Evolutionary conservation across 2,797 vertebrate genomes (phyloP), one percentile per base, ranked within the genome.

Genomic region (Apogon talboti): DNA sequence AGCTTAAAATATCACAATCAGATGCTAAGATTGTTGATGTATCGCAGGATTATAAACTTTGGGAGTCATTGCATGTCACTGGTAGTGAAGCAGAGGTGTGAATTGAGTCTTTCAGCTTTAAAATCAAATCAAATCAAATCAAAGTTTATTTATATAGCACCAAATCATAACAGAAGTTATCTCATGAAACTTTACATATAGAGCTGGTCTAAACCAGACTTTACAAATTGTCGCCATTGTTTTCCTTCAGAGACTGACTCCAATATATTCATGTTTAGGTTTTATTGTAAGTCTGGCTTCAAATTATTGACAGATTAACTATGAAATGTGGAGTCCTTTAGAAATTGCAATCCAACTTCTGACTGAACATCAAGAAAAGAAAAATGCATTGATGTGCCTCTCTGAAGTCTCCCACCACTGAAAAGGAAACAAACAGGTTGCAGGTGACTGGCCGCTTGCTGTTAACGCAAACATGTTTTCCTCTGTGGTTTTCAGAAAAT

Each of bases 391-490:
- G 43, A 67, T 74, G 30, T 53, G 7, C 57, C 59, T 70, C 18
- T 77, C 41, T 77, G 30, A 69, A 71, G 66, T 69, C 71, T 54
- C 15, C 55, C 64, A 33, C 49, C 16, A 59, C 24, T 18, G 24
- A 69, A 16, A 33, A 72, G 45, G 19, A 40, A 59, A 57, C 73
- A 66, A 68, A 65, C 60, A 65, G 40, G 58, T 84, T 80, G 67
- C 58, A 54, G 54, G 68, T 58, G 59, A 71, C 59, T 19, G 65
- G 35, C 59, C 61, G 15, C 24, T 70, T 50, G 43, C 59, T 81
- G 55, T 60, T 76, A 80, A 81, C 60, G 30, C 60, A n/a, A 57
- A 53, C 74, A 64, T 70, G 65, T 73, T 76, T 50, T 18, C 38
- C 24, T 52, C 18, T 62, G 21, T 54, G 57, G 37, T 48, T 78